Conservation (phyloP, 1,140 invertebrate genomes). For the Mesaphorura yosii region DNA sequence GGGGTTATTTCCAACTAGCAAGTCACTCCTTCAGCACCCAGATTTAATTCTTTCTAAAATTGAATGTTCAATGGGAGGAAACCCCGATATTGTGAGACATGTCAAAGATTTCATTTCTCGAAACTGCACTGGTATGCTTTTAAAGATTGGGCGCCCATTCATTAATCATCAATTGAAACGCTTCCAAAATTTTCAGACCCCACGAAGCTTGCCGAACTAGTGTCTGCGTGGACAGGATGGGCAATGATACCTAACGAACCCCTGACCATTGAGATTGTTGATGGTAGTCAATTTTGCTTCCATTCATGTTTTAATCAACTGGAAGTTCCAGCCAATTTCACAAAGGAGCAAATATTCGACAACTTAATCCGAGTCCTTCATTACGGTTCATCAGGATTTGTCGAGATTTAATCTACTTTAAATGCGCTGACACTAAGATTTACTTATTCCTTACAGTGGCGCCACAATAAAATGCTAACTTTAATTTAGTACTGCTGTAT, state of each 20-base stretch:
- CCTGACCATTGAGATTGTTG: background rate
- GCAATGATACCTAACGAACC: background rate
- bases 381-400: background rate
- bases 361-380: background rate
- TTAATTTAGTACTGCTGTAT: no score
- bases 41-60: background rate
- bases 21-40: background rate
- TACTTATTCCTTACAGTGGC: no score
- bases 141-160: background rate
- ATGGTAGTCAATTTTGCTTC: background rate
- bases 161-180: background rate
- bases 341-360: background rate
- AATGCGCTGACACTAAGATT: background rate
- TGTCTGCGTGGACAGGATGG: conserved; percentile 2
- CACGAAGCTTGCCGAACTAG: background rate
- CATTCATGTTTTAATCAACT: background rate
- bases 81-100: background rate
- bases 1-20: background rate
- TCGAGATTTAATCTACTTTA: background rate
- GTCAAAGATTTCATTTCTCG: background rate
- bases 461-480: no score
- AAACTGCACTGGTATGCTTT: background rate
- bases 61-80: background rate
- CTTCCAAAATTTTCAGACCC: background rate
- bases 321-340: background rate